Evolutionary conservation across 2,113 vertebrate genomes (phyloP), one percentile per base, ranked within the genome.

Genomic region (Phoxinus phoxinus): DNA sequence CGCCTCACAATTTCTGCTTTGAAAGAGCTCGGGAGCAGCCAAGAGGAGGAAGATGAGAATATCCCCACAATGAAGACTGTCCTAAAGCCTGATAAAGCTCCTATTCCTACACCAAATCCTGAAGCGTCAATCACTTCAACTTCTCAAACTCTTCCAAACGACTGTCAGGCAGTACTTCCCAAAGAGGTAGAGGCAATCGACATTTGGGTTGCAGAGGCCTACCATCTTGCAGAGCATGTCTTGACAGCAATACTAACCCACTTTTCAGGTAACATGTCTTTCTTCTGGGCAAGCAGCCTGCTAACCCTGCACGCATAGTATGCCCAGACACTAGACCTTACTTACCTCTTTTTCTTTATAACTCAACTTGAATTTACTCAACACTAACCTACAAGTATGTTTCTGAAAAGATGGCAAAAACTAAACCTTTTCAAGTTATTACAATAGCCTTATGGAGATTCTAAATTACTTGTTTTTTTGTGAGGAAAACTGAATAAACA

Each of bases 171-270:
- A 1, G 92, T 86, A 0, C 89, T 92, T 90, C 90, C 93, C 85
- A 92, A 90, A 91, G 94, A 94, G 90, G 92, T 94, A 86, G 94
- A 95, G 69, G 91, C 92, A 88, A 92, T 94, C 78, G 93, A 95
- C 87, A 89, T 93, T 89, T 95, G 91, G 95, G 92, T 95, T 86
- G 94, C 94, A 61, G 94, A 95, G 88, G 94, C 94, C 78, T 95
- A 94, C 92, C 93, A 95, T 91, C 95, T 96, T 63, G 93, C 94
- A 87, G 94, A 95, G 92, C 95, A 93, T 94, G 92, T 93, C 84
- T 93, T 97, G 94, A 92, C 92, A 90, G 93, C 95, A 93, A 93
- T 96, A 93, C 95, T 96, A 94, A 94, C 95, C 89, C 90, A 94
- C 90, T 88, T 95, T 89, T 95, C 96, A 97, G 96, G 96, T 97